These are phyloP conservation scores for Phyllotis vaccarum DNA, from an alignment of 2,797 vertebrate species.

Conservation along the genomic window DNA sequence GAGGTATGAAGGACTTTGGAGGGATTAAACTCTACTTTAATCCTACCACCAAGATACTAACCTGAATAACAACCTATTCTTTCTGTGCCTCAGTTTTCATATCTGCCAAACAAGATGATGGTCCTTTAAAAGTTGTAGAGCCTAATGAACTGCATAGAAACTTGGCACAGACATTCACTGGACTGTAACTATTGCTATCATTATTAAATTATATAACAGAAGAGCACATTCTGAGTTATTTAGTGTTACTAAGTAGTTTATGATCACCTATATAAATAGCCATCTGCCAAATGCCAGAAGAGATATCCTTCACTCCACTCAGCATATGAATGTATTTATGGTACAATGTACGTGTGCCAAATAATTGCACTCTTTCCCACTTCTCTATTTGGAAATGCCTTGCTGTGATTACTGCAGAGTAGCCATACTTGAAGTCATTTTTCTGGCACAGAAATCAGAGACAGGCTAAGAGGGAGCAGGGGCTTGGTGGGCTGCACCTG, in stretches of 20 bases:
- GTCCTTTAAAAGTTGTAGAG: background rate
- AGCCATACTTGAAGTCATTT: slow-evolving; percentile 10
- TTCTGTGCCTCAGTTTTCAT: background rate
- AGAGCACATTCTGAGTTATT: slow-evolving; percentile 35
- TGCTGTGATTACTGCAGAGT: slow-evolving; percentile 7
- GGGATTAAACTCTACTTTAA: background rate
- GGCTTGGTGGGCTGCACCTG: background rate
- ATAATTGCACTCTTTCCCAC: background rate
- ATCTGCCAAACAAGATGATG: slow-evolving; percentile 1
- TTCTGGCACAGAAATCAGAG: slow-evolving; percentile 18
- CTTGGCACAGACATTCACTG: slow-evolving; percentile 31
- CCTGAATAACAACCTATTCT: background rate
- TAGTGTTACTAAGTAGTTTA: slow-evolving; percentile 16
- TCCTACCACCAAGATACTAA: background rate
- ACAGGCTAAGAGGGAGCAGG: background rate
- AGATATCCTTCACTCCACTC: background rate
- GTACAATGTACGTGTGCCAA: background rate
- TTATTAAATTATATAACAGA: slow-evolving; percentile 6
- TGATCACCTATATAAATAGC: background rate
- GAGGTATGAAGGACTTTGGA: background rate
- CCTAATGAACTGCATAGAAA: background rate
- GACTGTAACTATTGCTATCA: background rate
- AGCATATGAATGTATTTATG: background rate
- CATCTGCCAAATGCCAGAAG: background rate
- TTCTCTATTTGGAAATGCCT: background rate